These are phyloP conservation scores for Diadromus collaris DNA, from an alignment of 2,888 invertebrate genomes.

Conservation along the genomic window DNA sequence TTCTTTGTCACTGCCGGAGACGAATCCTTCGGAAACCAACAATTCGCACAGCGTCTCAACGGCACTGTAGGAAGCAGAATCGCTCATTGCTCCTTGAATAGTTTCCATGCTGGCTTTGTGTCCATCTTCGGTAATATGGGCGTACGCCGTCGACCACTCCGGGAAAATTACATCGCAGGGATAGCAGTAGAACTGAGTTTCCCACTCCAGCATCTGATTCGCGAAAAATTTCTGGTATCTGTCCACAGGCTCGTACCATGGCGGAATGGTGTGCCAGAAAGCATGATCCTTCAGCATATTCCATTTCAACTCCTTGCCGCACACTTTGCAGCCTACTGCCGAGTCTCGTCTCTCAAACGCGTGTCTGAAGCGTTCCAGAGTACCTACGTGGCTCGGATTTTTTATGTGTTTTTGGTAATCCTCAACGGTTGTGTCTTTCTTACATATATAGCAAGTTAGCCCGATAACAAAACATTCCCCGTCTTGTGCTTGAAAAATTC, in stretches of 20 bases:
- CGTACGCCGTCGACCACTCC: conserved; percentile 30
- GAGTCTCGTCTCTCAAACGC: neutral
- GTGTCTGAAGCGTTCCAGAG: neutral
- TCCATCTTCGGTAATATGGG: neutral
- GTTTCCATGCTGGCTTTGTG: neutral
- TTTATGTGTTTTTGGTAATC: conserved; percentile 1
- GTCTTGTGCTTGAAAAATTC: conserved; percentile 12
- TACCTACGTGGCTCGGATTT: neutral
- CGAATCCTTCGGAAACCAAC: conserved; percentile 26
- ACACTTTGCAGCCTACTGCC: neutral
- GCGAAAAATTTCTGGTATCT: conserved; percentile 24
- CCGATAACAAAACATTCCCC: neutral
- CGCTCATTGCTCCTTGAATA: neutral
- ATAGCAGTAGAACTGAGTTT: conserved; percentile 26
- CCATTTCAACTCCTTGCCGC: neutral
- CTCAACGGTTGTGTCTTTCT: neutral
- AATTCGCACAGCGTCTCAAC: neutral
- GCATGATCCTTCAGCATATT: neutral
- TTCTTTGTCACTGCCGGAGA: neutral
- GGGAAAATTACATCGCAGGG: conserved; percentile 23
- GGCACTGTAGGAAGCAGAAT: neutral
- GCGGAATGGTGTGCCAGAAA: neutral
- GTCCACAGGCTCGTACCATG: conserved; percentile 16
- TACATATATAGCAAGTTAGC: conserved; percentile 9
- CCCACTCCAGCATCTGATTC: conserved; percentile 32